phyloP scores from a whole-genome alignment of 2,888 invertebrate species.

The Pachymerium ferrugineum region DNA sequence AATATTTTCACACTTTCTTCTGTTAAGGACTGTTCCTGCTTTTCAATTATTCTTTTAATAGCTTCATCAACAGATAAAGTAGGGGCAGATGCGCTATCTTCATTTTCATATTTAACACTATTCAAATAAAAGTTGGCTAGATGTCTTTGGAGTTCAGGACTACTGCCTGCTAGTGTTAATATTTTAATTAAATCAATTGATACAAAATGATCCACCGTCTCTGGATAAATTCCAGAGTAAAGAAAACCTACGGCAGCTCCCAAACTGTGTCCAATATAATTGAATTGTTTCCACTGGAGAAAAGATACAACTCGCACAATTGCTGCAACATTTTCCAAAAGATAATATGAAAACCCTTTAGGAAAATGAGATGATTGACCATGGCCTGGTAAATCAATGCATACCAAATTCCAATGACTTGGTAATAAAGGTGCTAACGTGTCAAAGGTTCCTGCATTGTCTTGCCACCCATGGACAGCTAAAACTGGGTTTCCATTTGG shows the following conservation, averaged over 20 bases:
- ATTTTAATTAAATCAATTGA: neutral
- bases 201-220: slow-evolving; percentile 37
- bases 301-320: neutral
- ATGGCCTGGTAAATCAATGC: slow-evolving; percentile 56
- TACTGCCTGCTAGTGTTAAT: neutral
- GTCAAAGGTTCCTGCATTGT: slow-evolving; percentile 71
- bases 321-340: neutral
- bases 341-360: neutral
- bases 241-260: slow-evolving; percentile 39
- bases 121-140: neutral
- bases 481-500: slow-evolving; percentile 60
- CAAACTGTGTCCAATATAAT: slow-evolving; percentile 58
- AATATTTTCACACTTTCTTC: neutral
- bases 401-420: slow-evolving; percentile 57
- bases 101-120: neutral
- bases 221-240: slow-evolving; percentile 41
- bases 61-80: neutral
- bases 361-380: slow-evolving; percentile 50
- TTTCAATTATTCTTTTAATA: neutral
- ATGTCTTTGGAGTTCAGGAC: neutral
- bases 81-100: neutral
- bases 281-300: slow-evolving; percentile 67
- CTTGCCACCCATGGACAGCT: slow-evolving; percentile 74
- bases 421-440: slow-evolving; percentile 60
- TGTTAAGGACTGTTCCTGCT: neutral